A percentile compares a stretch with the other conserved stretches of the same genome.
phyloP scores from a whole-genome alignment of 2,113 vertebrate species.

The Cnemophilus loriae region DNA sequence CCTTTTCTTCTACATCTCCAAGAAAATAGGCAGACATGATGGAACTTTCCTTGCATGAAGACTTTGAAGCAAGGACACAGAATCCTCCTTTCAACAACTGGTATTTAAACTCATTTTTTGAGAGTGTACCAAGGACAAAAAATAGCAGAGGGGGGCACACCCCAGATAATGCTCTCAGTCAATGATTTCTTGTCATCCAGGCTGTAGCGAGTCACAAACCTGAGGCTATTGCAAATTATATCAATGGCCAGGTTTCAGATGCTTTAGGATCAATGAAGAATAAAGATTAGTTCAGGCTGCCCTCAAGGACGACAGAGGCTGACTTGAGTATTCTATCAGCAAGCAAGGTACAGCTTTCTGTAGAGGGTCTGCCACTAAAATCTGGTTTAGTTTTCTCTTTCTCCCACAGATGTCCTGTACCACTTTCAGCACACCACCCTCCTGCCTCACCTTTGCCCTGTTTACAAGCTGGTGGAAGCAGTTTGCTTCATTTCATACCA shows the following conservation, averaged over 20 bases:
- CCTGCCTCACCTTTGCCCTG: not conserved
- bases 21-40: not conserved
- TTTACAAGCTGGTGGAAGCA: not conserved
- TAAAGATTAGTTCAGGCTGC: not conserved
- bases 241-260: not conserved
- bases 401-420: not conserved
- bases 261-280: not conserved
- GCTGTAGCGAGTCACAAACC: not conserved
- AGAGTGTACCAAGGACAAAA: not conserved
- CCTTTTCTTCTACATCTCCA: not conserved
- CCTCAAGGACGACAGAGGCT: not conserved
- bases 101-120: not conserved
- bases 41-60: not conserved
- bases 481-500: not conserved
- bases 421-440: not conserved
- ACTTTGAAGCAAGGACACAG: not conserved
- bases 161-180: not conserved
- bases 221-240: not conserved
- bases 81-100: not conserved
- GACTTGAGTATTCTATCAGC: not conserved
- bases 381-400: not conserved
- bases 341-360: not conserved
- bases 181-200: not conserved
- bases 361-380: not conserved
- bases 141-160: fast-evolving